phyloP scores from a whole-genome alignment of 2,797 vertebrate species.

The Phaenicophaeus curvirostris region DNA sequence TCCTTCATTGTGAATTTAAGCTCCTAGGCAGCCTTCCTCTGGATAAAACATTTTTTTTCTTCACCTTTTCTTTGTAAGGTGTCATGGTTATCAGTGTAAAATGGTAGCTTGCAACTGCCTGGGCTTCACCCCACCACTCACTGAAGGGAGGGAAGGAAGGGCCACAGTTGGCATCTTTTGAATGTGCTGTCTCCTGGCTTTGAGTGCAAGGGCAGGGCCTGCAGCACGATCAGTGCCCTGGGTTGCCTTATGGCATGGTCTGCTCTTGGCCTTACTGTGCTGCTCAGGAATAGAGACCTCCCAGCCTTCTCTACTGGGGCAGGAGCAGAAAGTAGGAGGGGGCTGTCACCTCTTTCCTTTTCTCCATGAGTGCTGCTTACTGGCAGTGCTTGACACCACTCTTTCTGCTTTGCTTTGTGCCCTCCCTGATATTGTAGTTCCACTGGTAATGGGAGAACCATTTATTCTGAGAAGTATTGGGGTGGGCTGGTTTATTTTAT shows the following conservation, averaged over 20 bases:
- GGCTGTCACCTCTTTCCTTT: neutral
- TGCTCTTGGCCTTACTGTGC: neutral
- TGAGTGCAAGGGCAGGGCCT: neutral
- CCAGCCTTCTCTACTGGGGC: neutral
- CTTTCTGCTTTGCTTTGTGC: neutral
- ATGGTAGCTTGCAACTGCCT: accelerated
- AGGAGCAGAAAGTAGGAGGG: neutral
- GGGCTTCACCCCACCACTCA: neutral
- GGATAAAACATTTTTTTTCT: neutral
- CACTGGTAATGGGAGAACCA: neutral
- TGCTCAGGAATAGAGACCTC: neutral
- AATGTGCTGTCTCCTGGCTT: neutral
- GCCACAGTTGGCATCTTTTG: neutral
- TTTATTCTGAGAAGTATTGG: neutral
- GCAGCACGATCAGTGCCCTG: neutral
- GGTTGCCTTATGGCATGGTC: neutral
- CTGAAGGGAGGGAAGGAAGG: neutral
- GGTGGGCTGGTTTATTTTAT: neutral
- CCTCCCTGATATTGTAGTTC: neutral
- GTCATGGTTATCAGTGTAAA: neutral
- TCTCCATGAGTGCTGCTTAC: neutral
- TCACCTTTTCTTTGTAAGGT: neutral
- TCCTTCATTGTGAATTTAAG: neutral
- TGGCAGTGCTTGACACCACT: neutral
- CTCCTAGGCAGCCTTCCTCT: neutral